A percentile compares a stretch with the other conserved stretches of the same genome.
phyloP scores from a whole-genome alignment of 2,113 vertebrate genomes.

The Taurulus bubalis region DNA sequence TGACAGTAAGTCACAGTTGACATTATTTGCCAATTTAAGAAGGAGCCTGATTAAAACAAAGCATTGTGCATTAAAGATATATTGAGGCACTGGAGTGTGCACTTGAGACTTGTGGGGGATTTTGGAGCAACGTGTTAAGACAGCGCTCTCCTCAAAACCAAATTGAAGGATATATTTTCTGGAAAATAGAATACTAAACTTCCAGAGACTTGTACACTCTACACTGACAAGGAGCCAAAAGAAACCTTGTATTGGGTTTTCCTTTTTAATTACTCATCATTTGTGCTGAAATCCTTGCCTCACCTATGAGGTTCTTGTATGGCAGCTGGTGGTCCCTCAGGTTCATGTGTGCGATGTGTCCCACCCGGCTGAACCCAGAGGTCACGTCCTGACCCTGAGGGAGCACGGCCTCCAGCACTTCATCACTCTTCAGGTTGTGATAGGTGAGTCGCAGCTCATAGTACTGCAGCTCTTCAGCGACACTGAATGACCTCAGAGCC shows the following conservation, averaged over 20 bases:
- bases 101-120: not conserved
- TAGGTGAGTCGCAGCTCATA: conserved; percentile 90
- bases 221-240: not conserved
- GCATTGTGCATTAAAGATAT: not conserved
- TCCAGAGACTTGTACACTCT: not conserved
- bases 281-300: conserved; percentile 42
- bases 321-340: conserved; percentile 95
- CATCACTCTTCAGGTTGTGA: conserved; percentile 92
- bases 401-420: conserved; percentile 93
- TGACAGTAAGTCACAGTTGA: not conserved
- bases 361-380: conserved; percentile 93
- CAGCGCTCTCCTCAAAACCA: not conserved
- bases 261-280: not conserved
- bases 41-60: not conserved
- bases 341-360: conserved; percentile 96
- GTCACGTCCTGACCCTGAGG: conserved; percentile 93
- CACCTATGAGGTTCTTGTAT: conserved; percentile 94
- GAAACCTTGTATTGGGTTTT: not conserved
- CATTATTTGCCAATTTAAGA: not conserved
- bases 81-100: not conserved
- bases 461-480: conserved; percentile 81
- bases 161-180: not conserved
- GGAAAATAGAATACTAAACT: not conserved
- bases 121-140: not conserved
- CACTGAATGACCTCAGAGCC: conserved; percentile 82